phyloP scores from a whole-genome alignment of 2,888 invertebrate species.

The Rhogogaster chlorosoma region DNA sequence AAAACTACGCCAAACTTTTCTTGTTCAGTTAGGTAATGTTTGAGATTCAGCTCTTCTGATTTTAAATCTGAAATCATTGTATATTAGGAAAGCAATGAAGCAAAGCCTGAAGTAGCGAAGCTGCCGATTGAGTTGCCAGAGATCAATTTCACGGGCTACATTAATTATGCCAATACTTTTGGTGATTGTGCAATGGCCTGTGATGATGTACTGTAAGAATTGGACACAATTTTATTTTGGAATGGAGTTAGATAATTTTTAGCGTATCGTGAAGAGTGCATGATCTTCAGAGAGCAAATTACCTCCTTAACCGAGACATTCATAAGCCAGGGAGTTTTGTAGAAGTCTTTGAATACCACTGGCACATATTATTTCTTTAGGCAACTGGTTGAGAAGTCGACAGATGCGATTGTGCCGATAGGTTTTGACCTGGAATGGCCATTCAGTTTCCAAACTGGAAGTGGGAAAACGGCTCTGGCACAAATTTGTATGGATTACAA shows the following conservation, averaged over 20 bases:
- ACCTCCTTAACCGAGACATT: neutral
- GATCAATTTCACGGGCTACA: constrained; percentile 68
- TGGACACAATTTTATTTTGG: constrained; percentile 7
- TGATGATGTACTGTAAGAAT: constrained; percentile 71
- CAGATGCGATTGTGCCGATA: constrained; percentile 77
- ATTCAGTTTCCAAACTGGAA: constrained; percentile 81
- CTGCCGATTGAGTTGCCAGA: constrained; percentile 55
- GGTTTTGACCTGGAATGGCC: constrained; percentile 87
- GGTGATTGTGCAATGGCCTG: constrained; percentile 69
- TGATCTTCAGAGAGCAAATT: neutral
- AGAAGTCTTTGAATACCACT: constrained; percentile 28
- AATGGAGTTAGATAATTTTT: constrained; percentile 9
- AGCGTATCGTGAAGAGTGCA: neutral
- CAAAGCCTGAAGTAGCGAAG: constrained; percentile 44
- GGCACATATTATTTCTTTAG: constrained; percentile 63
- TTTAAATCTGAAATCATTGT: constrained; percentile 5
- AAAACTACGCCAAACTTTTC: neutral
- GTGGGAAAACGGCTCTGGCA: constrained; percentile 82
- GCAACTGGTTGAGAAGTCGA: constrained; percentile 69
- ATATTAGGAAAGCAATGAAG: constrained; percentile 56
- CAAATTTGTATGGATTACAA: constrained; percentile 81
- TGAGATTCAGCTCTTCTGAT: neutral
- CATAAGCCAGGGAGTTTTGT: constrained; percentile 32
- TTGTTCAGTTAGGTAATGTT: neutral
- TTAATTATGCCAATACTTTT: constrained; percentile 69